A percentile compares a stretch with the other conserved stretches of the same genome.
Conservation (phyloP, 2,797 vertebrate genomes). For the Manis crassicaudata region DNA sequence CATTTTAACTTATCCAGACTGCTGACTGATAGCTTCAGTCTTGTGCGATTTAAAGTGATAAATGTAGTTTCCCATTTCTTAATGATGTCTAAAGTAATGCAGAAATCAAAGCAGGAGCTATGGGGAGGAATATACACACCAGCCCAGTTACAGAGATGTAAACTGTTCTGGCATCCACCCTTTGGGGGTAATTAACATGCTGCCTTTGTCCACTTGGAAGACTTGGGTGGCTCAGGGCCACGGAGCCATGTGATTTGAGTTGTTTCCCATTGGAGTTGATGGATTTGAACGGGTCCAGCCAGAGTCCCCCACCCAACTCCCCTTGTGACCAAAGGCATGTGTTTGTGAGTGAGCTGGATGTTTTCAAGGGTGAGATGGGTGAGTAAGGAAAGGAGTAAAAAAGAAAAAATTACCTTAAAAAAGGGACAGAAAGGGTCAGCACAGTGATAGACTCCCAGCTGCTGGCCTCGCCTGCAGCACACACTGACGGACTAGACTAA, state of each 20-base stretch:
- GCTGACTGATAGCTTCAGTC: neutral
- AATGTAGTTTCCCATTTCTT: neutral
- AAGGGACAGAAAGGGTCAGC: neutral
- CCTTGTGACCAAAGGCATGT: constrained; percentile 11
- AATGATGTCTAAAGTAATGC: constrained; percentile 48
- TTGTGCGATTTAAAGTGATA: neutral
- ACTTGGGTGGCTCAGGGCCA: neutral
- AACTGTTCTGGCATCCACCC: fast-evolving
- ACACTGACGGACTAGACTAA: neutral
- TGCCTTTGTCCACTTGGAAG: neutral
- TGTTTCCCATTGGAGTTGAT: neutral
- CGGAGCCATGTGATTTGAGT: neutral
- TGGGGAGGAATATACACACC: neutral
- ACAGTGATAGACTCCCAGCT: neutral
- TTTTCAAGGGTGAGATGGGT: neutral
- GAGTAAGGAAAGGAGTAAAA: neutral
- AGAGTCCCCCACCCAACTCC: neutral
- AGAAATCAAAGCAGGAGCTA: neutral
- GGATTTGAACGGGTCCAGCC: neutral
- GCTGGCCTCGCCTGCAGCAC: fast-evolving
- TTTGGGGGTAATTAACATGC: neutral
- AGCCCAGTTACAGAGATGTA: neutral
- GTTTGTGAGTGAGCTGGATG: neutral
- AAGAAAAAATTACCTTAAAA: neutral
- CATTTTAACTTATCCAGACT: neutral